phyloP scores from a whole-genome alignment of 2,113 vertebrate species.

The Sebastes schlegelii region DNA sequence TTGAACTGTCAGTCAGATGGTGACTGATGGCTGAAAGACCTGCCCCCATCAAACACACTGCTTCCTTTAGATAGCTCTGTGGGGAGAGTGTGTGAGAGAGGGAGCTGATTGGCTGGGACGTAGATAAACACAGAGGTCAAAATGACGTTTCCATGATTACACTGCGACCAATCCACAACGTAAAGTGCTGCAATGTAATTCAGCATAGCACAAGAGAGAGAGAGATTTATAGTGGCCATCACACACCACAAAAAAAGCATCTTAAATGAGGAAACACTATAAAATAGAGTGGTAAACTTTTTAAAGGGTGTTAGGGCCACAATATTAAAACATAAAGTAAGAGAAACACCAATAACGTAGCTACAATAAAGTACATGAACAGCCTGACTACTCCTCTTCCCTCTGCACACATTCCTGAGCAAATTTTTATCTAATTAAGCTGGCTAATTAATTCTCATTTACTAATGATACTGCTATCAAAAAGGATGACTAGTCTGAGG shows the following conservation, averaged over 20 bases:
- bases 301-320: neutral
- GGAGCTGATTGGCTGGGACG: slow-evolving; percentile 37
- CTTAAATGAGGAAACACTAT: neutral
- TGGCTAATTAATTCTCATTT: slow-evolving; percentile 80
- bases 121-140: slow-evolving; percentile 64
- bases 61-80: slow-evolving; percentile 38
- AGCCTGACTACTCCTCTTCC: neutral
- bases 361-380: neutral
- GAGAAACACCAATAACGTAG: neutral
- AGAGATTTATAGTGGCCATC: neutral
- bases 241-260: neutral
- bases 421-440: slow-evolving; percentile 71
- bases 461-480: slow-evolving; percentile 69
- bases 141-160: slow-evolving; percentile 50
- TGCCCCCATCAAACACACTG: slow-evolving; percentile 52
- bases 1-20: slow-evolving; percentile 76
- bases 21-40: slow-evolving; percentile 73
- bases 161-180: slow-evolving; percentile 12
- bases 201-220: neutral
- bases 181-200: neutral
- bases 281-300: neutral
- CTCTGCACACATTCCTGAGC: slow-evolving; percentile 26
- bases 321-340: neutral
- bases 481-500: slow-evolving; percentile 60
- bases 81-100: slow-evolving; percentile 6